A percentile compares a stretch with the other conserved stretches of the same genome.
phyloP scores from a whole-genome alignment of 2,113 vertebrate species.

The Hyaena hyaena region DNA sequence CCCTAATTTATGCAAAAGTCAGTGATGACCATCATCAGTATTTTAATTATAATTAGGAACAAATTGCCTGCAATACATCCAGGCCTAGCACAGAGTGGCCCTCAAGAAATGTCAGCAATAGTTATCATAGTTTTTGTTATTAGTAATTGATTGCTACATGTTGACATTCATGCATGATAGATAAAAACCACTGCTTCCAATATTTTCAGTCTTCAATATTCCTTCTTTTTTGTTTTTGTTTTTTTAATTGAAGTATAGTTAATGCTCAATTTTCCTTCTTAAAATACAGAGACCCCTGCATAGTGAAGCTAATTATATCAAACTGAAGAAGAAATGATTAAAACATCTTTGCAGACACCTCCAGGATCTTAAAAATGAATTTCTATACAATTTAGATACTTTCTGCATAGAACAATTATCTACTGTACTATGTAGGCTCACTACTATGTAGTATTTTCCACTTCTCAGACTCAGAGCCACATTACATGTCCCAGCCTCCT shows the following conservation, averaged over 20 bases:
- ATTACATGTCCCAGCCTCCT: neutral
- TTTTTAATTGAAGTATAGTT: neutral
- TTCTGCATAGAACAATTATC: neutral
- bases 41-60: conserved; percentile 17
- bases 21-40: neutral
- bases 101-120: neutral
- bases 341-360: neutral
- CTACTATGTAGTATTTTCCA: neutral
- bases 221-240: neutral
- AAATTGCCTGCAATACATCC: neutral
- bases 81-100: neutral
- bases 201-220: neutral
- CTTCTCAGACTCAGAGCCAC: neutral
- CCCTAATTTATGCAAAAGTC: neutral
- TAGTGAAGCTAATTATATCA: neutral
- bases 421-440: neutral
- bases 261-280: neutral
- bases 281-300: neutral
- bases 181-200: neutral
- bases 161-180: neutral
- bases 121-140: neutral
- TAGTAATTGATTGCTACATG: neutral
- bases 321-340: neutral
- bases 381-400: neutral
- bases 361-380: neutral